Evolutionary conservation across 2,888 invertebrate species (phyloP).

Genomic region (Macaria notata): DNA sequence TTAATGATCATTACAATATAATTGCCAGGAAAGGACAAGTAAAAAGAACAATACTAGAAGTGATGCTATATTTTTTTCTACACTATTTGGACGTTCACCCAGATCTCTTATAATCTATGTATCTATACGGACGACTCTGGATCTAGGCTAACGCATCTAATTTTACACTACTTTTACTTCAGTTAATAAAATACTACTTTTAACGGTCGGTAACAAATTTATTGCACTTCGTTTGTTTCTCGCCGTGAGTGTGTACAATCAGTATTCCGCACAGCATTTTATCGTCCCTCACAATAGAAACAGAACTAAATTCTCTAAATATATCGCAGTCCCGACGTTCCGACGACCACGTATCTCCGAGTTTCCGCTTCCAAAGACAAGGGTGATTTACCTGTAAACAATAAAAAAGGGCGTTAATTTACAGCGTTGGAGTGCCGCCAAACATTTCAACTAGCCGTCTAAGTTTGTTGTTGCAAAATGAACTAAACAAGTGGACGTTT

Average conservation of each 20-base stretch:
- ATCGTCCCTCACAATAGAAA: slow-evolving; percentile 28
- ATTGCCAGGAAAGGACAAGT: too few species aligned
- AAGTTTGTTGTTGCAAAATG: slow-evolving; percentile 72
- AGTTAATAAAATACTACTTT: slow-evolving; percentile 29
- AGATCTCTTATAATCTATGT: neutral
- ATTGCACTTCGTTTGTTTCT: slow-evolving; percentile 22
- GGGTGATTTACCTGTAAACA: slow-evolving; percentile 80
- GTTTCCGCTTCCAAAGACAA: slow-evolving; percentile 57
- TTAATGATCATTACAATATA: too few species aligned
- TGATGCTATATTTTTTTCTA: too few species aligned
- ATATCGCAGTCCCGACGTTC: slow-evolving; percentile 34
- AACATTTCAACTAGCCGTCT: slow-evolving; percentile 77
- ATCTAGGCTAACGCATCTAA: slow-evolving; percentile 20
- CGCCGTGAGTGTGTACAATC: slow-evolving; percentile 19
- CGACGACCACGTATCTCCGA: slow-evolving; percentile 51
- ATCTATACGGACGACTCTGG: slow-evolving; percentile 6
- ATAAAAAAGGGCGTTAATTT: slow-evolving; percentile 77
- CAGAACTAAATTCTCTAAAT: slow-evolving; percentile 40
- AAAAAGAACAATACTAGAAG: too few species aligned
- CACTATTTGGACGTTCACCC: too few species aligned
- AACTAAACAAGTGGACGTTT: slow-evolving; percentile 70
- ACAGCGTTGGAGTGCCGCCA: slow-evolving; percentile 72
- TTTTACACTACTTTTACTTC: slow-evolving; percentile 3
- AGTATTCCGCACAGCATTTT: slow-evolving; percentile 19
- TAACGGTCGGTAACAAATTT: slow-evolving; percentile 23